These are phyloP conservation scores for Graphium colonna DNA, from an alignment of 2,888 invertebrate species.

Conservation along the genomic window DNA sequence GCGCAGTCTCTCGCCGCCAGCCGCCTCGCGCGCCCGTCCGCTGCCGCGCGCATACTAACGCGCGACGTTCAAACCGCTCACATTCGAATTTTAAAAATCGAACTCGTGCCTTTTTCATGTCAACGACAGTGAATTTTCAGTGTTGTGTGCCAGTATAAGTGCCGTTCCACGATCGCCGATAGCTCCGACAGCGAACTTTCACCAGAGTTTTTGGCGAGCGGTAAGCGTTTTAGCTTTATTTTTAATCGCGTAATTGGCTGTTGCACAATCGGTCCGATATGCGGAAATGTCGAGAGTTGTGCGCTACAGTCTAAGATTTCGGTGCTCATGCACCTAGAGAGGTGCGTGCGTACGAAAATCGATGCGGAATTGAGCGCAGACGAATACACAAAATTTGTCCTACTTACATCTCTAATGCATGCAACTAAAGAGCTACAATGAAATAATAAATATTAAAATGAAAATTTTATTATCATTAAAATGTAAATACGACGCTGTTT, in stretches of 20 bases:
- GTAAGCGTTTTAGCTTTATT: slow-evolving; percentile 64
- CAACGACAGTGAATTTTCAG: slow-evolving; percentile 50
- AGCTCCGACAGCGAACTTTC: slow-evolving; percentile 51
- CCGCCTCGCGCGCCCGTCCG: slow-evolving; percentile 61
- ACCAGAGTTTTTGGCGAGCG: slow-evolving; percentile 67
- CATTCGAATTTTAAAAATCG: slow-evolving; percentile 36
- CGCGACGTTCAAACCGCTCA: slow-evolving; percentile 51
- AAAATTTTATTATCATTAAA: neutral
- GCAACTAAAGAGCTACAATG: neutral
- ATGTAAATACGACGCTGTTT: neutral
- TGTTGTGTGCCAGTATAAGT: slow-evolving; percentile 60
- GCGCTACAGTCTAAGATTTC: slow-evolving; percentile 32
- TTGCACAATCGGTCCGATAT: slow-evolving; percentile 38
- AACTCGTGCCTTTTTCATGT: slow-evolving; percentile 46
- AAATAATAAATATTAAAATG: neutral
- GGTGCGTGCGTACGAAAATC: slow-evolving; percentile 30
- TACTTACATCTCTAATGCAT: neutral
- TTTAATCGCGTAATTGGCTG: slow-evolving; percentile 58
- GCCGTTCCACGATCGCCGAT: slow-evolving; percentile 44
- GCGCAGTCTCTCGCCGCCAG: slow-evolving; percentile 74
- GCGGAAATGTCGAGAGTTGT: slow-evolving; percentile 41
- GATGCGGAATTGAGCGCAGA: slow-evolving; percentile 32
- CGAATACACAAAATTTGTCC: slow-evolving; percentile 9
- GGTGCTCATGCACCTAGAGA: slow-evolving; percentile 25
- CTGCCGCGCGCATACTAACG: slow-evolving; percentile 51